A percentile compares a stretch with the other conserved stretches of the same genome.
Conservation (phyloP, 1,140 invertebrate species). For the Drosophila willistoni region DNA sequence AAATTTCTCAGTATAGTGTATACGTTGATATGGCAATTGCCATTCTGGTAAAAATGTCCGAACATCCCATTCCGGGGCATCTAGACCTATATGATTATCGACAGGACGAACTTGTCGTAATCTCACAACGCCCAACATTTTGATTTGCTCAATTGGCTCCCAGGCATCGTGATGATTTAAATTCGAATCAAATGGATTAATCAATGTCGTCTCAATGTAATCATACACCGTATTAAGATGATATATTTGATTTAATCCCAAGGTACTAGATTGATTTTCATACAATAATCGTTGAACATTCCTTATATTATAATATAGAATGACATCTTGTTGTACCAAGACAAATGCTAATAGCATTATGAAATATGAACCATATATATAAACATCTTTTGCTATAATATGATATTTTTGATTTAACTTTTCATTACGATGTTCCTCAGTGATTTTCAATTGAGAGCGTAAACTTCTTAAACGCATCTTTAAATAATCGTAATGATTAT, state of each 20-base stretch:
- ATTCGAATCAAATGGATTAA: constrained; percentile 34
- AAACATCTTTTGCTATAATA: constrained; percentile 46
- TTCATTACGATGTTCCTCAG: constrained; percentile 52
- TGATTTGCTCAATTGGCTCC: constrained; percentile 41
- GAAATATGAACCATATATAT: constrained; percentile 52
- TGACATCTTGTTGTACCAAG: constrained; percentile 20
- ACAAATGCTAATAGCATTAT: constrained; percentile 40
- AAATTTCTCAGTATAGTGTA: constrained; percentile 53
- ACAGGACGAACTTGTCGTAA: constrained; percentile 58
- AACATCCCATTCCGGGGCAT: background rate
- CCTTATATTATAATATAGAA: constrained; percentile 41
- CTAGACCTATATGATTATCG: constrained; percentile 10
- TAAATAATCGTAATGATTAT: constrained; percentile 40
- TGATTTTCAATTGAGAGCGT: constrained; percentile 48
- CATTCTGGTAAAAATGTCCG: constrained; percentile 43
- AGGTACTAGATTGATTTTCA: constrained; percentile 20
- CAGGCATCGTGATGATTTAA: constrained; percentile 29
- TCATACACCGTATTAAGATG: constrained; percentile 37
- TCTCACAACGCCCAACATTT: constrained; percentile 52
- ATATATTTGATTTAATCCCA: constrained; percentile 36
- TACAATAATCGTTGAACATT: constrained; percentile 30
- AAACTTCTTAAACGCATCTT: constrained; percentile 36
- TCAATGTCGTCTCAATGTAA: constrained; percentile 39
- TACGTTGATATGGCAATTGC: constrained; percentile 36
- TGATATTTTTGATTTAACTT: constrained; percentile 51